phyloP scores from a whole-genome alignment of 1,140 invertebrate genomes.

The Drosophila quadrilineata region DNA sequence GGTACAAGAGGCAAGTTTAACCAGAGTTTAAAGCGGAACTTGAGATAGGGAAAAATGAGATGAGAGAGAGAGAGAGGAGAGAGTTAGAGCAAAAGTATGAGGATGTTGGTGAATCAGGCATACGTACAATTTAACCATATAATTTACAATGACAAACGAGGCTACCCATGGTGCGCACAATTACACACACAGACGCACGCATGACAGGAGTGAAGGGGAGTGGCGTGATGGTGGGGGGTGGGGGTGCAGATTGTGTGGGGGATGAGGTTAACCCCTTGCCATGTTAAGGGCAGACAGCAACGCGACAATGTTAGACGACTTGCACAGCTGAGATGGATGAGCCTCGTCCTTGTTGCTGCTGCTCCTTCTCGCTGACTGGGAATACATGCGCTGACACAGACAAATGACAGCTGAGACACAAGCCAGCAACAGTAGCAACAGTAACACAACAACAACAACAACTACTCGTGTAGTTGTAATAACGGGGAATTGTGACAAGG shows the following conservation, averaged over 20 bases:
- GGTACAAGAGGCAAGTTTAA: neutral
- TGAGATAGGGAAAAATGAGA: neutral
- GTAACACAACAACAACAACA: constrained; percentile 1
- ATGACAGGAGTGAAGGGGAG: neutral
- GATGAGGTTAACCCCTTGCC: constrained; percentile 7
- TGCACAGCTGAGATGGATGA: constrained; percentile 55
- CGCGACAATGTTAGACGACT: constrained; percentile 40
- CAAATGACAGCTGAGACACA: constrained; percentile 65
- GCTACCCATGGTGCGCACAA: constrained; percentile 63
- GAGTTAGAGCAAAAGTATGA: neutral
- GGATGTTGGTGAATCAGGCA: constrained; percentile 47
- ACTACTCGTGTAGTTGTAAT: too few relatives aligned
- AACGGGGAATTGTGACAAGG: constrained; percentile 33
- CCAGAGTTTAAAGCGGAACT: constrained; percentile 16
- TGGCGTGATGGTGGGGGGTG: too few relatives aligned
- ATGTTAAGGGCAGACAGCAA: constrained; percentile 19
- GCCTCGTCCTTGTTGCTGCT: constrained; percentile 7
- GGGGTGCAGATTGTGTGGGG: too few relatives aligned
- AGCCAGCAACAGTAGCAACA: constrained; percentile 7
- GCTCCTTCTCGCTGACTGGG: constrained; percentile 8
- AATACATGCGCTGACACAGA: constrained; percentile 56
- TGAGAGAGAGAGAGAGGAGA: neutral
- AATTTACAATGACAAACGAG: constrained; percentile 80
- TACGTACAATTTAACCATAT: constrained; percentile 73
- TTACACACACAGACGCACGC: constrained; percentile 47